Conservation (phyloP, 2,797 vertebrate species). For the Intellagama lesueurii region DNA sequence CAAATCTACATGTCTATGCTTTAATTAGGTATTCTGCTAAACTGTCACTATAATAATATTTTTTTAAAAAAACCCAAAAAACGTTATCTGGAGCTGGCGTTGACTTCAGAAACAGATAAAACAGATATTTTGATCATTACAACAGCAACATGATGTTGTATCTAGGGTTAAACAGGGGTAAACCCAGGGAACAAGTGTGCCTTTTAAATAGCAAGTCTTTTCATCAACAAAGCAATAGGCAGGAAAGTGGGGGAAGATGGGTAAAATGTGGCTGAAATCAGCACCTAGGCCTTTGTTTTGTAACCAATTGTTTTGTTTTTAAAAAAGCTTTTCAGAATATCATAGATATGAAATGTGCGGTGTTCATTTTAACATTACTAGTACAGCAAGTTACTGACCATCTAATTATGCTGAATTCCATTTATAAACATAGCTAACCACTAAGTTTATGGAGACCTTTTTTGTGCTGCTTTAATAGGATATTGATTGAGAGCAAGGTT, state of each 20-base stretch:
- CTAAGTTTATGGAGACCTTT: conserved; percentile 91
- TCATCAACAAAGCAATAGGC: conserved; percentile 68
- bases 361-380: conserved; percentile 86
- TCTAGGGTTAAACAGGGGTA: conserved; percentile 64
- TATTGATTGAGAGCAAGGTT: conserved; percentile 98
- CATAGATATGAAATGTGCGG: conserved; percentile 77
- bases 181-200: conserved; percentile 59
- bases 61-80: not conserved
- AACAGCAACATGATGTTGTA: conserved; percentile 62
- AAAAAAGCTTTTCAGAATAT: conserved; percentile 62
- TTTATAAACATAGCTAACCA: conserved; percentile 91
- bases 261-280: conserved; percentile 47
- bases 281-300: conserved; percentile 63
- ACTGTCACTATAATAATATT: not conserved
- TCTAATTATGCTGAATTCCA: conserved; percentile 92
- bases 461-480: conserved; percentile 92
- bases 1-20: not conserved
- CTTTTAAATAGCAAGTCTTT: conserved; percentile 68
- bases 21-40: not conserved
- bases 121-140: not conserved
- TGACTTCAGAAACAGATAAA: conserved; percentile 4
- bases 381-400: conserved; percentile 85
- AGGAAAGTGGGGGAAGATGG: conserved; percentile 43
- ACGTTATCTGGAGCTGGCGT: not conserved
- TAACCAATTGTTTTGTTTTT: conserved; percentile 18